Base-by-base conservation (phyloP, 2,113 vertebrate species). In the Odobenus rosmarus region DNA sequence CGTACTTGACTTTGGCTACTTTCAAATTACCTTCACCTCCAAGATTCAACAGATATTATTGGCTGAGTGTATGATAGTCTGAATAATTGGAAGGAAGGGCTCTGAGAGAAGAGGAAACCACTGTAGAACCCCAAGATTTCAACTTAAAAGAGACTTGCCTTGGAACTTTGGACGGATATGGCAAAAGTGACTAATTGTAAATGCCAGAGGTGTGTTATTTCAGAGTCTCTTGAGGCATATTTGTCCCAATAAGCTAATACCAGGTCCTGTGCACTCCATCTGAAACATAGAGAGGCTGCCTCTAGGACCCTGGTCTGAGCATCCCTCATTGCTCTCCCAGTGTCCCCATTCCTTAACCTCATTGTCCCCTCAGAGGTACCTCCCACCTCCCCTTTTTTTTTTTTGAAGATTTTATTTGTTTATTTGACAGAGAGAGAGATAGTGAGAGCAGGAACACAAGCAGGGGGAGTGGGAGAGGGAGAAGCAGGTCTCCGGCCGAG, bases 231-330 rank as follows among this genome's bases (percentile, higher is more conserved):
- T 8, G 31, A 69, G 7, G 33, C 4, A 0, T 28, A 1, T 39
- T n/a, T 18, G 33, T 61, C 21, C n/a, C 15, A 0, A 0, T 24
- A 14, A 51, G 21, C 21, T 57, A 26, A 23, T 69, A 0, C 24
- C 1, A 15, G 23, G 14, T 28, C 26, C 18, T 1, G 14, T 26
- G 16, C 0, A 0, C 53, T 42, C 49, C 7, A 19, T n/a, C 71
- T 46, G 19, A 49, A 18, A 33, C 23, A 3, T 10, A 23, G 1
- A 46, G 59, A 67, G n/a, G 42, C 39, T 8, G 31, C 64, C 57
- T 36, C 16, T 3, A 31, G 28, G 84, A 7, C 4, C 72, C 11
- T 0, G 3, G 18, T 57, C 21, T 24, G 0, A n/a, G 10, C 28
- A 6, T 4, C 59, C 42, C n/a, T 5, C 39, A 4, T 36, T 19